phyloP scores from a whole-genome alignment of 2,888 invertebrate genomes.

The Eugnorisma glareosa region DNA sequence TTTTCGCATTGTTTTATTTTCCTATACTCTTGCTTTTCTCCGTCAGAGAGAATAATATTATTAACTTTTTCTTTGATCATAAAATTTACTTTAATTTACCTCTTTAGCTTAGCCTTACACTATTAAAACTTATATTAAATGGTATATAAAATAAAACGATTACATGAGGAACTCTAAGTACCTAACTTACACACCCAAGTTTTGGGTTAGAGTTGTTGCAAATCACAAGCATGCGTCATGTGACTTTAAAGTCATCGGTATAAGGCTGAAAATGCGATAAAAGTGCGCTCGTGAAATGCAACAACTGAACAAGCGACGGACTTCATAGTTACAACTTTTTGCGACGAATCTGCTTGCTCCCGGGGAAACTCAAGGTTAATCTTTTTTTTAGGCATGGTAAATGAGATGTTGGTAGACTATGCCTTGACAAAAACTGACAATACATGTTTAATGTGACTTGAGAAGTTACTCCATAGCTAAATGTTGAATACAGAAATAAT shows the following conservation, averaged over 20 bases:
- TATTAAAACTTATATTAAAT: constrained; percentile 36
- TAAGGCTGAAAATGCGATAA: constrained; percentile 9
- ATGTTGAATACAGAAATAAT: background rate
- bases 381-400: background rate
- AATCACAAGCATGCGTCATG: background rate
- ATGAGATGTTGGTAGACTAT: background rate
- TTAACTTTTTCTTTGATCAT: background rate
- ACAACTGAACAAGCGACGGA: background rate
- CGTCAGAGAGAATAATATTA: background rate
- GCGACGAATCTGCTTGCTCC: background rate
- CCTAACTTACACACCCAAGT: constrained; percentile 1
- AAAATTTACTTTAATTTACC: constrained; percentile 6
- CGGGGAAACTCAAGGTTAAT: background rate
- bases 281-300: constrained; percentile 2
- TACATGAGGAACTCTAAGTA: constrained; percentile 34
- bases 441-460: background rate
- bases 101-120: constrained; percentile 20
- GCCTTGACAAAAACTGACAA: background rate
- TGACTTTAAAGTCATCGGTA: background rate
- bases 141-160: constrained; percentile 28
- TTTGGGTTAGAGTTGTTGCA: background rate
- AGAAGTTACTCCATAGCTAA: background rate
- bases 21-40: background rate
- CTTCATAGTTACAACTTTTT: background rate
- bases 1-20: background rate